These are phyloP conservation scores for Channallabes apus DNA, from an alignment of 2,797 vertebrate species.

Conservation along the genomic window DNA sequence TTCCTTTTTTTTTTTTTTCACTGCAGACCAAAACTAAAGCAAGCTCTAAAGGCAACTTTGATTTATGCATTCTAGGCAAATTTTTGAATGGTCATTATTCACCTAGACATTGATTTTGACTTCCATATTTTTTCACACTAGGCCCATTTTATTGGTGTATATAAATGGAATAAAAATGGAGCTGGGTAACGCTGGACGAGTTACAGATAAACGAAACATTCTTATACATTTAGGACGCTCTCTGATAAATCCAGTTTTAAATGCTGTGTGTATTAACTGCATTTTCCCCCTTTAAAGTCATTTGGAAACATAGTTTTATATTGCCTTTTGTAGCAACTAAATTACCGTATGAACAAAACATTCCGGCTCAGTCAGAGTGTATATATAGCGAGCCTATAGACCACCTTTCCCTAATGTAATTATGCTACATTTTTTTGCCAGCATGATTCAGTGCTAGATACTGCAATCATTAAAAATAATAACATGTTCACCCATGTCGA, in stretches of 20 bases:
- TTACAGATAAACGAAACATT: conserved; percentile 9
- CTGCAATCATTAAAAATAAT: conserved; percentile 7
- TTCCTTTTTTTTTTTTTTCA: not conserved
- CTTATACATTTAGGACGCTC: conserved; percentile 7
- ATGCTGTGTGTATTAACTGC: not conserved
- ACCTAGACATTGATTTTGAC: conserved; percentile 13
- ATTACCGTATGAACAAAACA: conserved; percentile 2
- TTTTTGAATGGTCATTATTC: conserved; percentile 22
- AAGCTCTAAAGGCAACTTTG: not conserved
- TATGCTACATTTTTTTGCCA: not conserved
- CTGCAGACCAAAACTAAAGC: not conserved
- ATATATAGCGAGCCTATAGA: conserved; percentile 1
- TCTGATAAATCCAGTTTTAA: conserved; percentile 3
- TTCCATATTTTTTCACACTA: not conserved
- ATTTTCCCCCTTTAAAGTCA: not conserved
- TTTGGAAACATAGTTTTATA: not conserved
- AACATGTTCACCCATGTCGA: not conserved
- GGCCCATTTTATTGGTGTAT: conserved; percentile 2
- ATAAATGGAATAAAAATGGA: conserved; percentile 29
- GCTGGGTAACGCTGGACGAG: not conserved
- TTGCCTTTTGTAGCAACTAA: not conserved
- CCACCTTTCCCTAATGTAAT: not conserved
- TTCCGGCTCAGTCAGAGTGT: not conserved
- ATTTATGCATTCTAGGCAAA: conserved; percentile 14
- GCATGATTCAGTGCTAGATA: not conserved